Conservation (phyloP, 2,888 invertebrate species). For the Neria commutata region DNA sequence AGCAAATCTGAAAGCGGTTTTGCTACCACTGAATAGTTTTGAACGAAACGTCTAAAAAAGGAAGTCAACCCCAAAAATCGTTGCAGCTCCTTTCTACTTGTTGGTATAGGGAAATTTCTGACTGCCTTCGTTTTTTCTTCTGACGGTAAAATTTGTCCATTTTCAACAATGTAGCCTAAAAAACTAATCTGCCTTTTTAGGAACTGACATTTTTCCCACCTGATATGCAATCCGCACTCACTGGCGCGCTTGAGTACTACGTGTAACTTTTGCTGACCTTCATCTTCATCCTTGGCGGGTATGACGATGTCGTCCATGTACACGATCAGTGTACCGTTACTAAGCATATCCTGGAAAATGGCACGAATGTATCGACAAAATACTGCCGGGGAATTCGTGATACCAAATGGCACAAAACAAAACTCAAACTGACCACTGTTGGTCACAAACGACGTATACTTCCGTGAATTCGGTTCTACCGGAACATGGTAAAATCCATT, state of each 20-base stretch:
- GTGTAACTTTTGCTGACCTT: neutral
- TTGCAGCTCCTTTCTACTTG: conserved; percentile 25
- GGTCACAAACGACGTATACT: conserved; percentile 9
- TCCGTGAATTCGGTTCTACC: neutral
- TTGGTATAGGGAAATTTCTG: conserved; percentile 21
- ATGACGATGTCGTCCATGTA: conserved; percentile 7
- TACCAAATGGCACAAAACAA: conserved; percentile 9
- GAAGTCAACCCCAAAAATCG: conserved; percentile 29
- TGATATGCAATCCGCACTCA: conserved; percentile 21
- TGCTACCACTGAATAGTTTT: conserved; percentile 4
- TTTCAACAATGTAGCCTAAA: conserved; percentile 31
- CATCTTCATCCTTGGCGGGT: neutral
- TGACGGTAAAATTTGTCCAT: conserved; percentile 23
- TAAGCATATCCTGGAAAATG: neutral
- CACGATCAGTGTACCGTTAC: neutral
- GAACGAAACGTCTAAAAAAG: conserved; percentile 25
- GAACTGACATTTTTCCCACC: conserved; percentile 30
- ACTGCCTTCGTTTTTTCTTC: conserved; percentile 24
- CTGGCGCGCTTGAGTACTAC: conserved; percentile 20
- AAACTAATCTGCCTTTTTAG: conserved; percentile 21
- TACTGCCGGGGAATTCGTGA: conserved; percentile 15
- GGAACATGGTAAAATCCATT: conserved; percentile 10
- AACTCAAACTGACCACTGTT: conserved; percentile 15
- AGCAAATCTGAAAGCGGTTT: conserved; percentile 26
- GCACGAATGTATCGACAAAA: conserved; percentile 14